Conservation (phyloP, 2,888 invertebrate species). For the Pristionchus japonicus region DNA sequence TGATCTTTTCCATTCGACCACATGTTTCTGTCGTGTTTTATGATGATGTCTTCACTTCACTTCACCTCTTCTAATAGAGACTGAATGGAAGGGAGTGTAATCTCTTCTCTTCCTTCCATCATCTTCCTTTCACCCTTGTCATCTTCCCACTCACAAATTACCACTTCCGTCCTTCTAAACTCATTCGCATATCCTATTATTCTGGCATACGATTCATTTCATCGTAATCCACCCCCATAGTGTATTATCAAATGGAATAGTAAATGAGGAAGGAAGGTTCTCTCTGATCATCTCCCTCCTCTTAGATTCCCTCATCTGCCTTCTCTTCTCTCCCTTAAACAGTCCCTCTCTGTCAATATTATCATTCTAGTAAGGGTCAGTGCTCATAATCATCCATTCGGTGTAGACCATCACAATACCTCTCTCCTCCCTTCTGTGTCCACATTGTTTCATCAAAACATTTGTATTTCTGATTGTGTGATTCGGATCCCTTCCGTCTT, state of each 20-base stretch:
- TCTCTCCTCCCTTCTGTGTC: neutral
- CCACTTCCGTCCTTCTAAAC: neutral
- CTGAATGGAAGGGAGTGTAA: slow-evolving; percentile 15
- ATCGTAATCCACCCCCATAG: neutral
- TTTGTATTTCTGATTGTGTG: neutral
- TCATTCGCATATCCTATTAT: neutral
- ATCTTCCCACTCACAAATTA: neutral
- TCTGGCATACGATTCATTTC: neutral
- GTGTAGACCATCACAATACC: neutral
- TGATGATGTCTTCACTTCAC: slow-evolving; percentile 10
- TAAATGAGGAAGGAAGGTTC: neutral
- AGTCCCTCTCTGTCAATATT: slow-evolving; percentile 30
- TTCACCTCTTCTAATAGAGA: slow-evolving; percentile 15
- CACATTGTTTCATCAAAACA: neutral
- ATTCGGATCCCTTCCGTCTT: neutral
- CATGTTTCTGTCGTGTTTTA: slow-evolving; percentile 36
- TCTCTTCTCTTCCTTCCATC: slow-evolving; percentile 5
- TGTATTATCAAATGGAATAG: neutral
- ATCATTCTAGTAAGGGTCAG: neutral
- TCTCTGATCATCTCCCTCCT: neutral
- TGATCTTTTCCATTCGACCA: neutral
- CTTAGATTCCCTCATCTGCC: neutral
- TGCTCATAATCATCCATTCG: neutral
- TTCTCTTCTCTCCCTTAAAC: neutral
- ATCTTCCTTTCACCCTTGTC: neutral